Percentiles rank a stretch among this genome's conserved stretches.
phyloP scores from a whole-genome alignment of 2,113 vertebrate species.

The Equus quagga region DNA sequence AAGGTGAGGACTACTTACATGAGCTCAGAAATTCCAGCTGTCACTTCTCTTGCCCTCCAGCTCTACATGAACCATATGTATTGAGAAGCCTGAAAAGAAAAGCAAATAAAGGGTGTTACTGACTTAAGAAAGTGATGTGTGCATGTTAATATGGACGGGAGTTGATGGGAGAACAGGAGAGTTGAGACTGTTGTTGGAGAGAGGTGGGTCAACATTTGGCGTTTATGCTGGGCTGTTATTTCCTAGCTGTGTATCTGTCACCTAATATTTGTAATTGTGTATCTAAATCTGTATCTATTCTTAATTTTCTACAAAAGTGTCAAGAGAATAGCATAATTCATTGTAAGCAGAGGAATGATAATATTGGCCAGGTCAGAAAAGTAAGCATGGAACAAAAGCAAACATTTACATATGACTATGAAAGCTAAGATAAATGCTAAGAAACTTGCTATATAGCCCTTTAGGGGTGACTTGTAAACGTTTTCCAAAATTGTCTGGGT shows the following conservation, averaged over 20 bases:
- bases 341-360: not conserved
- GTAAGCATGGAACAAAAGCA: not conserved
- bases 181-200: rapidly evolving
- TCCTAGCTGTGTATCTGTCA: rapidly evolving
- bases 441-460: not conserved
- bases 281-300: not conserved
- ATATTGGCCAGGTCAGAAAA: not conserved
- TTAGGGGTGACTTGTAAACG: rapidly evolving
- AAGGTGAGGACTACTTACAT: rapidly evolving
- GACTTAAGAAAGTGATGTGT: too few relatives aligned
- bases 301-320: not conserved
- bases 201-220: rapidly evolving
- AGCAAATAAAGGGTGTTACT: rapidly evolving
- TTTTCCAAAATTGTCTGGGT: not conserved
- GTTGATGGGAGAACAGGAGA: too few relatives aligned
- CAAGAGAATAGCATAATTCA: not conserved
- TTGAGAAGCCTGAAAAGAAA: rapidly evolving
- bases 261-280: too few relatives aligned
- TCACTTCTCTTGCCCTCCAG: not conserved
- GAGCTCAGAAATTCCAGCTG: not conserved
- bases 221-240: rapidly evolving
- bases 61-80: rapidly evolving
- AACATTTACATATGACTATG: not conserved
- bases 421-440: not conserved
- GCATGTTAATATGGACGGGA: rapidly evolving